Percentiles rank a stretch among this genome's conserved stretches.
These are phyloP conservation scores for Scomber colias DNA, from an alignment of 2,113 vertebrate species.

Conservation along the genomic window DNA sequence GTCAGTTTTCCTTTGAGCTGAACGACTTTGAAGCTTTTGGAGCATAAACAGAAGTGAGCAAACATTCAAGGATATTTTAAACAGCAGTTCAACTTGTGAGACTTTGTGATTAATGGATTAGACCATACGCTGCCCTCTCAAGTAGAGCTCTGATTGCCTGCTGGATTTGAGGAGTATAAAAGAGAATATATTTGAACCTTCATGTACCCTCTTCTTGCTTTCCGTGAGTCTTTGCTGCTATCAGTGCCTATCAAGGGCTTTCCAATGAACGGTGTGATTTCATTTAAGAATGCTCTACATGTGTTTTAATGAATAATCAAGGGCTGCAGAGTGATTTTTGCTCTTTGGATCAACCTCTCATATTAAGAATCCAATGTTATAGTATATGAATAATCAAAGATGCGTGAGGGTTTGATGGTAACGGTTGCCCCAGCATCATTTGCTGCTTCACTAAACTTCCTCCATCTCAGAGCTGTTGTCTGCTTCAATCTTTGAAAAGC, in stretches of 20 bases:
- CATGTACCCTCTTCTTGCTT: constrained; percentile 3
- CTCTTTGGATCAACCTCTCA: constrained; percentile 34
- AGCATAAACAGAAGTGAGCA: constrained; percentile 47
- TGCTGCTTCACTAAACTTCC: constrained; percentile 61
- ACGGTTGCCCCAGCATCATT: constrained; percentile 55
- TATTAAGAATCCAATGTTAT: constrained; percentile 33
- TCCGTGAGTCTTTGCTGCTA: not conserved
- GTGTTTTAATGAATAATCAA: constrained; percentile 65
- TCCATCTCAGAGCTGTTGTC: constrained; percentile 43
- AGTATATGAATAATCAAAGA: constrained; percentile 59
- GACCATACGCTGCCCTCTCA: constrained; percentile 21
- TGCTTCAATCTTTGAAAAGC: constrained; percentile 39
- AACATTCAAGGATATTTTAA: constrained; percentile 46
- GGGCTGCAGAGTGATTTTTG: constrained; percentile 44
- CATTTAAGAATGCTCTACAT: constrained; percentile 46
- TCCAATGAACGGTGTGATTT: constrained; percentile 35
- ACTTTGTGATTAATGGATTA: constrained; percentile 39
- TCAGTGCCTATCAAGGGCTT: constrained; percentile 24
- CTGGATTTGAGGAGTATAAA: constrained; percentile 26
- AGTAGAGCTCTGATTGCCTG: constrained; percentile 33
- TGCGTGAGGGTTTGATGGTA: constrained; percentile 43
- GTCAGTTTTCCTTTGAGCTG: not conserved
- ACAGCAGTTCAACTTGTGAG: constrained; percentile 5
- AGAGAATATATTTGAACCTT: constrained; percentile 20
- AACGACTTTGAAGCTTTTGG: constrained; percentile 17